Base-by-base conservation (phyloP, 2,888 invertebrate genomes). In the Vanessa cardui region DNA sequence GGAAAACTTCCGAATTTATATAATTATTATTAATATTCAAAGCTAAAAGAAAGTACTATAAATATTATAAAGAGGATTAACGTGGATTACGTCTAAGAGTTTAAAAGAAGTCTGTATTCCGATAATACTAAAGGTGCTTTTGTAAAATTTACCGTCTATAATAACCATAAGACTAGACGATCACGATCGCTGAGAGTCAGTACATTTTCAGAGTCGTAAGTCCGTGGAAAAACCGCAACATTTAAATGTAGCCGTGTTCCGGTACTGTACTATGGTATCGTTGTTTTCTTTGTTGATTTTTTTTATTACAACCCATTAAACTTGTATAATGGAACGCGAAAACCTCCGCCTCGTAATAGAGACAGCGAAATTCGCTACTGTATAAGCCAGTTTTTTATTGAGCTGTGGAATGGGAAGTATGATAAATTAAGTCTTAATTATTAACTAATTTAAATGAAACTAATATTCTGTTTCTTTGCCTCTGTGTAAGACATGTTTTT, bases 211-310 rank as follows among this genome's bases (percentile, higher is more conserved):
- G 62, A 64, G 60, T 52, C 64, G 65, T 71, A 69, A 68, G 63
- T 49, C 64, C 68, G 45, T 64, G 73, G 62, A 66, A 68, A 39
- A 74, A 72, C 70, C 70, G 61, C 72, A 69, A 68, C 70, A 67
- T 74, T 74, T 75, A 67, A 72, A 69, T 72, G 70, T 66, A 58
- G 50, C 69, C 63, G 68, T 68, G 66, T 69, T 69, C 72, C 71
- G 58, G 62, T 72, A 68, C 68, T 31, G 61, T 66, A 18, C 69
- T 66, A 64, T 56, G 45, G 62, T 62, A 66, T 71, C 63, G 64
- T 65, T 64, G 71, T 62, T 69, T 72, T 67, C 70, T 71, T 72
- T 72, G 72, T 70, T 59, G 71, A 71, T 71, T 71, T 65, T 66
- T 69, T 72, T 72, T 69, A 69, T 69, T 66, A 66, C 52, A 47